These are phyloP conservation scores for Craseonycteris thonglongyai DNA, from an alignment of 2,113 vertebrate species.

Conservation along the genomic window DNA sequence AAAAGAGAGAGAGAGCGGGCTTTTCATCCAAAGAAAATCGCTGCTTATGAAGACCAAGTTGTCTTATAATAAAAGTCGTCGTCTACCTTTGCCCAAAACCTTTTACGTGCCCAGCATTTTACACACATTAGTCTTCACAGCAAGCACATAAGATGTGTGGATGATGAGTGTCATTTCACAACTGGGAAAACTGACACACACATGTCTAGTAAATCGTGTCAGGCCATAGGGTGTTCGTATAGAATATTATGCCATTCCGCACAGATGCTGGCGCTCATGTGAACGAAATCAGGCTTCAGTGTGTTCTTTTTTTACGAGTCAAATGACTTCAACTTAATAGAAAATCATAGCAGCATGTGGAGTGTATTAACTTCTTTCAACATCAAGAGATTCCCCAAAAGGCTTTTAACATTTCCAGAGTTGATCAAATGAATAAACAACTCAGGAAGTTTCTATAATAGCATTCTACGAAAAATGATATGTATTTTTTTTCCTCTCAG, in stretches of 20 bases:
- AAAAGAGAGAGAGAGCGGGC: too few species aligned
- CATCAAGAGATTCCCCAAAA: constrained; percentile 27
- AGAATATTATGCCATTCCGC: neutral
- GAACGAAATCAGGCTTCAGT: neutral
- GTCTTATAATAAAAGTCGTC: neutral
- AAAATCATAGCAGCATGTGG: constrained; percentile 27
- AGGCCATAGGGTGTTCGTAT: neutral
- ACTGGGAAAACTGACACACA: neutral
- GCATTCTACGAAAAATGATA: neutral
- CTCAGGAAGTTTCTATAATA: constrained; percentile 12
- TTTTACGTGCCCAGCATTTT: neutral
- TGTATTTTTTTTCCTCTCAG: neutral
- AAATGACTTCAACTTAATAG: constrained; percentile 19
- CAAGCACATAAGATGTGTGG: neutral
- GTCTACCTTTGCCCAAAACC: neutral
- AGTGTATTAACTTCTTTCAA: neutral
- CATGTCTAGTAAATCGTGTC: neutral
- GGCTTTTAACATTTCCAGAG: constrained; percentile 36
- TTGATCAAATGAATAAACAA: constrained; percentile 38
- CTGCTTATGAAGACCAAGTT: neutral
- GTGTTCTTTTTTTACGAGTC: neutral
- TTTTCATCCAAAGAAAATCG: neutral
- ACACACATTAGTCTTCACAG: neutral
- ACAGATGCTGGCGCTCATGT: neutral
- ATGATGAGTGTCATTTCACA: neutral